Conservation (phyloP, 2,888 invertebrate species). For the Lissonota sp. region DNA sequence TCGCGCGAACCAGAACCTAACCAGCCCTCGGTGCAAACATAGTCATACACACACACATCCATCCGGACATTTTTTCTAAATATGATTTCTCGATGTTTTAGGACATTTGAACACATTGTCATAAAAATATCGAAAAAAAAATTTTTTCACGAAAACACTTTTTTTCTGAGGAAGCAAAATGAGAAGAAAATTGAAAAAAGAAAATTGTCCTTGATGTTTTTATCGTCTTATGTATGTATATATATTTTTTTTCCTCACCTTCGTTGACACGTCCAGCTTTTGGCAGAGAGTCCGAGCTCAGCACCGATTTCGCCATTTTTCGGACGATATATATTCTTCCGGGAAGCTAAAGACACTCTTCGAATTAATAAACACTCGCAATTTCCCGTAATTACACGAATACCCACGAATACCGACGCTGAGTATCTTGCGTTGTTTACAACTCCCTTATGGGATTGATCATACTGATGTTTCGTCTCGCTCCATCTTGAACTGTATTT, state of each 20-base stretch:
- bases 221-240: not conserved
- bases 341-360: not conserved
- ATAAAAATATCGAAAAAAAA: too few species aligned
- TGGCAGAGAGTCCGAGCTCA: slow-evolving; percentile 85
- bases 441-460: slow-evolving; percentile 72
- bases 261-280: slow-evolving; percentile 89
- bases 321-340: slow-evolving; percentile 5
- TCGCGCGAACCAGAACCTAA: too few species aligned
- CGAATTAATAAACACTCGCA: not conserved
- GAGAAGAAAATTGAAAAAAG: too few species aligned
- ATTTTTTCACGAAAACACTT: too few species aligned
- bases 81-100: too few species aligned
- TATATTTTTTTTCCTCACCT: slow-evolving; percentile 81
- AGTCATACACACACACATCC: too few species aligned
- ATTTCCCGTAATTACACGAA: not conserved
- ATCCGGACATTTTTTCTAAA: too few species aligned
- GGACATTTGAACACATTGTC: too few species aligned
- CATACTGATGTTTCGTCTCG: slow-evolving; percentile 71
- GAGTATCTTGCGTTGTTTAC: slow-evolving; percentile 68
- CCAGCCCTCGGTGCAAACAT: too few species aligned
- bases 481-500: slow-evolving; percentile 75
- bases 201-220: too few species aligned
- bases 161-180: too few species aligned
- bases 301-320: slow-evolving; percentile 81
- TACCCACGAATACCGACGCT: not conserved